phyloP scores from a whole-genome alignment of 2,113 vertebrate genomes.

The Xenopus borealis region DNA sequence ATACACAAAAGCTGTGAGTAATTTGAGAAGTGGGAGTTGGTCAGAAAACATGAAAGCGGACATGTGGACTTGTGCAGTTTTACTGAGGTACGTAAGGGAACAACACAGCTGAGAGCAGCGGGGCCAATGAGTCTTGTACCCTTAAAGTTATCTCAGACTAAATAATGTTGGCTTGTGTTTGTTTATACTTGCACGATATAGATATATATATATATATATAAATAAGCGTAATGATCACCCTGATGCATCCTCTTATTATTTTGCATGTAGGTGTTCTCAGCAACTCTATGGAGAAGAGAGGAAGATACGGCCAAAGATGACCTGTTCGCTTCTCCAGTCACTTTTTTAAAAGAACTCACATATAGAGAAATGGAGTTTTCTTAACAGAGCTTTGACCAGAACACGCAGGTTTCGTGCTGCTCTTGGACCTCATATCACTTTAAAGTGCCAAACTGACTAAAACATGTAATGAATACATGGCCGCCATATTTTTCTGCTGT shows the following conservation, averaged over 20 bases:
- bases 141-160: no score
- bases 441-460: constrained; percentile 95
- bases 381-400: constrained; percentile 70
- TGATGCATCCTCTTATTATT: constrained; percentile 42
- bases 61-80: no score
- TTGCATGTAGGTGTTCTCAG: constrained; percentile 57
- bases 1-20: no score
- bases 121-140: no score
- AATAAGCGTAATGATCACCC: no score
- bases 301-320: constrained; percentile 72
- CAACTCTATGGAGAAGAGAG: constrained; percentile 60
- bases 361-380: constrained; percentile 63
- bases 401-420: constrained; percentile 70
- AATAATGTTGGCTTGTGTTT: no score
- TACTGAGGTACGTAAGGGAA: no score
- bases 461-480: constrained; percentile 45
- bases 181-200: no score
- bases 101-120: no score
- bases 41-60: no score
- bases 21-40: no score
- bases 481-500: constrained; percentile 57
- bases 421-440: constrained; percentile 72
- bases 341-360: constrained; percentile 59
- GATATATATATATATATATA: no score
- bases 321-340: constrained; percentile 63